phyloP scores from a whole-genome alignment of 2,888 invertebrate species.

The Catocala fraxini region DNA sequence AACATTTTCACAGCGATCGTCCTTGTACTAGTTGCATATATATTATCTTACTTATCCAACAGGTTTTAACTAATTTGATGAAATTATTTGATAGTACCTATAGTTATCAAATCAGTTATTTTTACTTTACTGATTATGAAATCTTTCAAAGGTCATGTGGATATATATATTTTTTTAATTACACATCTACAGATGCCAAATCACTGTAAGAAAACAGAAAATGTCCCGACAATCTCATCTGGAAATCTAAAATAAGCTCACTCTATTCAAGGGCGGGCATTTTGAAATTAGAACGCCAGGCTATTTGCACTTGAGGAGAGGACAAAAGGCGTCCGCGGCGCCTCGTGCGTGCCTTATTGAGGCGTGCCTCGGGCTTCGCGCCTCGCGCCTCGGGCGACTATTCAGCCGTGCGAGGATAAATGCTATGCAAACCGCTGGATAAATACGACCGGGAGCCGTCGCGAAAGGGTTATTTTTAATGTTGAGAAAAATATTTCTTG shows the following conservation, averaged over 20 bases:
- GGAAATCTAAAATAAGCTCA: constrained; percentile 64
- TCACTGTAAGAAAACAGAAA: constrained; percentile 16
- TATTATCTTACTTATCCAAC: no score
- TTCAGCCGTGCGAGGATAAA: constrained; percentile 55
- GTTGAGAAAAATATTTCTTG: constrained; percentile 23
- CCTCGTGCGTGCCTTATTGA: constrained; percentile 69
- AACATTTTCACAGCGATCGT: no score
- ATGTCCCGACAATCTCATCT: constrained; percentile 39
- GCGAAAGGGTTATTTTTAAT: constrained; percentile 29
- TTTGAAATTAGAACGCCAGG: constrained; percentile 81
- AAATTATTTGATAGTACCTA: no score
- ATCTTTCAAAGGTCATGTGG: no score
- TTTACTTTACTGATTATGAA: no score
- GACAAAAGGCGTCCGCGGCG: constrained; percentile 65
- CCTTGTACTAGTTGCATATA: no score
- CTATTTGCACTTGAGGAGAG: constrained; percentile 79
- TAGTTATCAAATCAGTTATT: no score
- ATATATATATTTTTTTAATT: background rate
- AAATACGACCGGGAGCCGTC: constrained; percentile 48
- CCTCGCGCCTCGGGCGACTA: constrained; percentile 53
- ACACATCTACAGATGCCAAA: background rate
- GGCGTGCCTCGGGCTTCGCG: constrained; percentile 38
- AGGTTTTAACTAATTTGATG: no score
- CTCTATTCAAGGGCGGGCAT: constrained; percentile 65
- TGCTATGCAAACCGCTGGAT: constrained; percentile 56